Conservation (phyloP, 92 coral and sea anemone genomes). For the Muricea muricata region DNA sequence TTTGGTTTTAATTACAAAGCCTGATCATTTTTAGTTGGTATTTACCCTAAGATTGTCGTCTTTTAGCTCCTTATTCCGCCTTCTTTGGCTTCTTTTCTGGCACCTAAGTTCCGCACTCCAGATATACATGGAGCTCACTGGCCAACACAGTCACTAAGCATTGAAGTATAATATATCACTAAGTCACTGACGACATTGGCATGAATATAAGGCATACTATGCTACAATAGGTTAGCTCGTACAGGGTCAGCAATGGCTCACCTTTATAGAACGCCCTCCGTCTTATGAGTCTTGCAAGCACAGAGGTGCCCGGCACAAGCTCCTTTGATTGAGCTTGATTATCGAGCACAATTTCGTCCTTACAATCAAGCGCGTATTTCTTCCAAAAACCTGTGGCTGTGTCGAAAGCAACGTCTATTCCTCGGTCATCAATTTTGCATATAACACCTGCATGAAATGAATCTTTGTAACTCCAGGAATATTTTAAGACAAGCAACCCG, state of each 20-base stretch:
- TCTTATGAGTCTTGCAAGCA: neutral
- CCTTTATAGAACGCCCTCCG: constrained; percentile 9
- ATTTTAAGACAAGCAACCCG: no score
- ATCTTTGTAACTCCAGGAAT: no score
- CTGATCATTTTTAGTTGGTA: no score
- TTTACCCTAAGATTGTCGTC: no score
- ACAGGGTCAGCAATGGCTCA: neutral
- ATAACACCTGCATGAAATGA: constrained; percentile 4
- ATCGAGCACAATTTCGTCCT: neutral
- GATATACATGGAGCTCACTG: no score
- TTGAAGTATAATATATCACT: no score
- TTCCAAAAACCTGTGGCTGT: neutral
- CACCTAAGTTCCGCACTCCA: no score
- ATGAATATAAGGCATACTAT: neutral
- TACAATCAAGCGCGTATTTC: neutral
- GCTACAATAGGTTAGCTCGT: neutral
- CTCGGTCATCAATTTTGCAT: neutral
- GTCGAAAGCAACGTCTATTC: constrained; percentile 17
- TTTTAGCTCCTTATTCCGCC: no score
- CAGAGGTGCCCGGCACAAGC: neutral
- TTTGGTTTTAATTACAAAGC: no score
- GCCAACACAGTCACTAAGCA: no score
- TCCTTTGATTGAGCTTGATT: neutral
- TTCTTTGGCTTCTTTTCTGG: no score
- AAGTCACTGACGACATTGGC: no score